phyloP scores from a whole-genome alignment of 2,888 invertebrate species.

The Acrocyrtus sp. region DNA sequence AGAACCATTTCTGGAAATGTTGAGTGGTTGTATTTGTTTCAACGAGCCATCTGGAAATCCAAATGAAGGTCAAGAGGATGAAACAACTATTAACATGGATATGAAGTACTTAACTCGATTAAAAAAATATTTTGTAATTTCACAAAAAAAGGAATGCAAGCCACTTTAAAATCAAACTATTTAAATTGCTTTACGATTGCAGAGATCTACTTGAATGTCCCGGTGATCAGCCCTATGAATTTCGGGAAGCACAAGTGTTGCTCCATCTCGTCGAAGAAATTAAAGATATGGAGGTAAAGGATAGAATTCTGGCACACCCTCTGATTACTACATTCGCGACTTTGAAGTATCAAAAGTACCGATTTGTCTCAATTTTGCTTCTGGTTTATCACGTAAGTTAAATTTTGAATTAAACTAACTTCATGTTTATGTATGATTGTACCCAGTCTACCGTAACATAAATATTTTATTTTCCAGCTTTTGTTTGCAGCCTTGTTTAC shows the following conservation, averaged over 20 bases:
- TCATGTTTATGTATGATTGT: too few species aligned
- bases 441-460: too few species aligned
- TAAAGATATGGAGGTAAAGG: constrained; percentile 35
- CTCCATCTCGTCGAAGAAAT: constrained; percentile 38
- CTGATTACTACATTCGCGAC: constrained; percentile 33
- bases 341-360: constrained; percentile 44
- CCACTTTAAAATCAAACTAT: too few species aligned
- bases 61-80: constrained; percentile 19
- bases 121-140: too few species aligned
- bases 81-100: constrained; percentile 43
- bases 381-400: constrained; percentile 37
- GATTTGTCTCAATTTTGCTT: constrained; percentile 39
- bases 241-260: constrained; percentile 40
- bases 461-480: constrained; percentile 17
- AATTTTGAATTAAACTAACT: too few species aligned
- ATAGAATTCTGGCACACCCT: constrained; percentile 36
- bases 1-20: constrained; percentile 40
- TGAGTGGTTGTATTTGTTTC: constrained; percentile 33
- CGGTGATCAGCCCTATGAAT: constrained; percentile 22
- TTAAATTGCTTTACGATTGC: too few species aligned
- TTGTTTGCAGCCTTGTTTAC: constrained; percentile 40
- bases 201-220: constrained; percentile 40
- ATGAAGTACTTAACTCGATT: too few species aligned
- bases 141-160: too few species aligned
- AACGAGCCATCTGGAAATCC: constrained; percentile 17